Evolutionary conservation across 2,797 vertebrate genomes (phyloP).

Genomic region (Crenichthys baileyi): DNA sequence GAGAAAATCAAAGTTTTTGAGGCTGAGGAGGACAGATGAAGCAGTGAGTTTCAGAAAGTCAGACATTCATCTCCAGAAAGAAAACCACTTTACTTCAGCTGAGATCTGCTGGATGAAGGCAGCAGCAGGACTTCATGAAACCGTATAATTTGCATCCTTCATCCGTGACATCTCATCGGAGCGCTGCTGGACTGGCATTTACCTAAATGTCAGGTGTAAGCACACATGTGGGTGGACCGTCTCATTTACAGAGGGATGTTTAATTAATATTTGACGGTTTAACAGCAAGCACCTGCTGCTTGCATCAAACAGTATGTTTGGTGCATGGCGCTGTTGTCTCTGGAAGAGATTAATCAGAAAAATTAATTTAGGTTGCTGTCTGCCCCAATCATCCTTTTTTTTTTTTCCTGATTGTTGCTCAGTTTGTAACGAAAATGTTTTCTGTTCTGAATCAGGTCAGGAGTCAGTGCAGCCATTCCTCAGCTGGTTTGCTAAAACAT

Average conservation of each 20-base stretch:
- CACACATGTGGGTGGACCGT: slow-evolving; percentile 22
- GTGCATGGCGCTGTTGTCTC: background rate
- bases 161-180: slow-evolving; percentile 19
- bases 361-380: background rate
- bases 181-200: background rate
- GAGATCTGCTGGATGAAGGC: slow-evolving; percentile 5
- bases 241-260: slow-evolving; percentile 40
- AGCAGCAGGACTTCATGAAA: slow-evolving; percentile 12
- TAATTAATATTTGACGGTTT: slow-evolving; percentile 41
- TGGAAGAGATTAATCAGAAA: background rate
- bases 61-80: slow-evolving; percentile 6
- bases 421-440: background rate
- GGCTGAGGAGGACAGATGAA: background rate
- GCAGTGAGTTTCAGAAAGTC: background rate
- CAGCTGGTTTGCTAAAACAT: background rate
- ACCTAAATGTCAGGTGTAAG: slow-evolving; percentile 52
- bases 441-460: background rate
- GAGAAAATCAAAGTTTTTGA: background rate
- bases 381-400: background rate
- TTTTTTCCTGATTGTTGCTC: background rate
- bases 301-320: background rate
- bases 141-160: slow-evolving; percentile 15
- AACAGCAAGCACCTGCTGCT: slow-evolving; percentile 33
- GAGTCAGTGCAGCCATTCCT: background rate
- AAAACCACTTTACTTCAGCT: background rate